Base-by-base conservation (phyloP, 1,140 invertebrate species). In the Penaeus vannamei region DNA sequence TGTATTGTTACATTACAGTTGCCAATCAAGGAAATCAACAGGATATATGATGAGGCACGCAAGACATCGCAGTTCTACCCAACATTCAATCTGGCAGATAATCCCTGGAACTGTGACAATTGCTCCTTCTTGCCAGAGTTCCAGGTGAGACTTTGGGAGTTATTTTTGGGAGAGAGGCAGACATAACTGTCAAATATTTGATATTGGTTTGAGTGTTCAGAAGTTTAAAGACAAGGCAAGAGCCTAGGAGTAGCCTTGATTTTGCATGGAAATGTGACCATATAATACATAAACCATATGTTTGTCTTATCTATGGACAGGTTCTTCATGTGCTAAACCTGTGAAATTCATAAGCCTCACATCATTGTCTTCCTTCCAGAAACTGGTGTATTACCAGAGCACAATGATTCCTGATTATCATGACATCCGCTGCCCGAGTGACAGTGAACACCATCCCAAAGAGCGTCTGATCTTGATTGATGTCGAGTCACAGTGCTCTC, bases 41-140 rank as follows among this genome's bases (percentile, higher is more conserved):
- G 42, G 17, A 61, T 91, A 66, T 89, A 89, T 62, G 62, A 76
- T 4, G 85, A 89, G 17, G 86, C 29, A 8, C 42, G n/a, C 7
- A 62, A 77, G 20, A 61, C 61, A 23, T 84, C 77, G 42, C 61
- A 85, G n/a, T 61, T 86, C 53, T n/a, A 86, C 23, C 90, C 90
- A 12, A 64, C 36, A 19, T 86, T 91, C 23, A 36, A 60, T 2
- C 64, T 91, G 4, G 72, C 64, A 29, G 26, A 66, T 69, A 91
- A 91, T 61, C 90, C 90, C 5, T 91, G 90, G 90, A 83, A 91
- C 82, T 91, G 90, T 83, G 84, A 83, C 29, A 87, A 91, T 76
- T 91, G 90, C 61, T 20, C 59, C n/a, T 91, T 91, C 59, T 60
- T 85, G 23, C 84, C 84, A 23, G 79, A 72, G 20, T 91, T 91